Base-by-base conservation (phyloP, 2,888 invertebrate genomes). In the Eretmocerus hayati region DNA sequence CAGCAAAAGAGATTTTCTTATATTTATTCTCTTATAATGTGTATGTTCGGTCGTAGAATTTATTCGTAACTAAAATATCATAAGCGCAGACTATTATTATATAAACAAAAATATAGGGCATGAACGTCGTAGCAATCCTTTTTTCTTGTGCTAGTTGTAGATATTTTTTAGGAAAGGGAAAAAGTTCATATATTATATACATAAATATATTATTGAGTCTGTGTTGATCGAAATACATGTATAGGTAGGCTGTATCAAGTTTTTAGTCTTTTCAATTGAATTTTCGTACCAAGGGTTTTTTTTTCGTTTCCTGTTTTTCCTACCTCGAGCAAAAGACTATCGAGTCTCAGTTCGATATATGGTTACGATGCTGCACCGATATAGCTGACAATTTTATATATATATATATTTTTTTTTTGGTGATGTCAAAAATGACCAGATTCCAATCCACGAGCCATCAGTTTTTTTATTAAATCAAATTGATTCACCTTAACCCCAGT, bases 1-100 rank as follows among this genome's bases (percentile, higher is more conserved):
- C 58, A 58, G 60, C 62, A 55, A 59, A 61, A 64, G 44, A 45
- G 16, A 59, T 61, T 62, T 65, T 63, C 65, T 66, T 66, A 69
- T 70, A 70, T 70, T 71, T 70, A 70, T 70, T 71, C 62, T 67
- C 63, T 65, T 66, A 64, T 62, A 41, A 46, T 49, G 49, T 40
- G 40, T 21, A 44, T 33, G 32, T n/a, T 31, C 33, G 19, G 15
- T 15, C n/a, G 18, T 18, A 35, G 16, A 5, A 9, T 15, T 35
- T 15, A 16, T 2, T 4, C 35, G 18, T 35, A 5, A 4, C 13
- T 11, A 20, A 5, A 38, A 20, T n/a, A 20, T 26, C 13, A 26
- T 40, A 57, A 52, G 57, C 46, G 43, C 50, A 51, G 56, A 59
- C 56, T 61, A 59, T n/a, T 46, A 43, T 49, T 56, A 50, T 48